Evolutionary conservation across 2,113 vertebrate genomes (phyloP).

Genomic region (Mesocricetus auratus): DNA sequence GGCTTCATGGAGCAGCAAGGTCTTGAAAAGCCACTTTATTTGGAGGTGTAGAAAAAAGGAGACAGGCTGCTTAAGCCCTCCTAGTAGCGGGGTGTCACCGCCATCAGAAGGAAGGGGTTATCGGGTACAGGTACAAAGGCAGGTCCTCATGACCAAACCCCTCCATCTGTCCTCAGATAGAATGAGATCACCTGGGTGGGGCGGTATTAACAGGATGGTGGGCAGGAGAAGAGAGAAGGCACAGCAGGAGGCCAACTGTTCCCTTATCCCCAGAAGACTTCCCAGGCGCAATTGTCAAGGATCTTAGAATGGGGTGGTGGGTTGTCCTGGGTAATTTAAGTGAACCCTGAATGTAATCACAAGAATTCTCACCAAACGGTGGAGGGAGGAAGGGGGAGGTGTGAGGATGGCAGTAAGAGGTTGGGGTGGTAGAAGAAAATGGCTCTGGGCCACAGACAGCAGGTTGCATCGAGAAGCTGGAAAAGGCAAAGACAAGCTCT

Average conservation of each 20-base stretch:
- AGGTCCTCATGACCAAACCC: not conserved
- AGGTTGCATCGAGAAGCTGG: not conserved
- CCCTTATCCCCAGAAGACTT: not conserved
- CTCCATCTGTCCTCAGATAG: not conserved
- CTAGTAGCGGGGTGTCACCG: not conserved
- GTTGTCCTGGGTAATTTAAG: not conserved
- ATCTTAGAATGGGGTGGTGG: not conserved
- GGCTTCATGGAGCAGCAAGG: not conserved
- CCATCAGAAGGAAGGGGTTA: too few species aligned
- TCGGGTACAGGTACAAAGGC: not conserved
- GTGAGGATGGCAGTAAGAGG: not conserved
- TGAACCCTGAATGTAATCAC: too few species aligned
- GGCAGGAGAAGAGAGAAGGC: not conserved
- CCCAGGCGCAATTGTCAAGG: not conserved
- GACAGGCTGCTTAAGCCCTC: not conserved
- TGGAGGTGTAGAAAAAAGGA: not conserved
- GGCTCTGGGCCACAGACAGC: not conserved
- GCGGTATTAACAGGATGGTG: not conserved
- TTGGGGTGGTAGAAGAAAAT: not conserved
- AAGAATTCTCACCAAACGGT: not conserved
- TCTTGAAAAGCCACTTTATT: not conserved
- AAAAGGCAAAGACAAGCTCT: not conserved
- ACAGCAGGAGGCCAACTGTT: too few species aligned
- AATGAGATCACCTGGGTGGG: not conserved
- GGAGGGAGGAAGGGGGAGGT: not conserved